These are phyloP conservation scores for Watsonalla cultraria DNA, from an alignment of 2,888 invertebrate genomes.

Conservation along the genomic window DNA sequence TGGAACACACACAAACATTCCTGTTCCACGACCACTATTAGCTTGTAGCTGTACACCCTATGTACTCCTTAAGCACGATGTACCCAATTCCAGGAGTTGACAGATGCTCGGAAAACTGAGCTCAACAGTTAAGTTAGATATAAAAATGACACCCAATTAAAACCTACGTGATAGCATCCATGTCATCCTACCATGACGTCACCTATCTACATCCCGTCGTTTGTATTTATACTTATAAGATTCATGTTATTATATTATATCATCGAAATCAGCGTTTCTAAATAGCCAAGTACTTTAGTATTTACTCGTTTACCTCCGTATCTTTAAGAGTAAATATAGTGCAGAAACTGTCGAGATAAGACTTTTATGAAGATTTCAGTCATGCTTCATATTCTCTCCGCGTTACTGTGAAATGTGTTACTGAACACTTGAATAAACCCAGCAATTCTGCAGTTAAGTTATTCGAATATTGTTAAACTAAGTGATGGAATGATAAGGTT, in stretches of 20 bases:
- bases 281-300: constrained; percentile 16
- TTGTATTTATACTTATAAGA: too few species aligned
- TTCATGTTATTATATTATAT: too few species aligned
- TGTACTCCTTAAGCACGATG: too few species aligned
- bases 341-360: constrained; percentile 28
- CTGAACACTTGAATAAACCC: not conserved
- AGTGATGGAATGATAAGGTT: not conserved
- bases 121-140: too few species aligned
- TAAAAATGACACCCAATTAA: not conserved
- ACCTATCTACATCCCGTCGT: too few species aligned
- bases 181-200: not conserved
- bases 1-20: too few species aligned
- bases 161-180: not conserved
- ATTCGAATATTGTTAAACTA: too few species aligned
- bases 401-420: constrained; percentile 1
- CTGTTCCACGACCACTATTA: too few species aligned
- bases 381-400: constrained; percentile 2
- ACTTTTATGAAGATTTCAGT: constrained; percentile 21
- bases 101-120: too few species aligned
- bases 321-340: constrained; percentile 40
- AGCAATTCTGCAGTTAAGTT: not conserved
- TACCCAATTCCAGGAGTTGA: too few species aligned
- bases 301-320: constrained; percentile 16
- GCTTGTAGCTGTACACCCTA: too few species aligned
- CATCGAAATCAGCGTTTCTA: constrained; percentile 7